Percentiles rank a stretch among this genome's conserved stretches.
Conservation (phyloP, 2,113 vertebrate species). For the Gila orcuttii region DNA sequence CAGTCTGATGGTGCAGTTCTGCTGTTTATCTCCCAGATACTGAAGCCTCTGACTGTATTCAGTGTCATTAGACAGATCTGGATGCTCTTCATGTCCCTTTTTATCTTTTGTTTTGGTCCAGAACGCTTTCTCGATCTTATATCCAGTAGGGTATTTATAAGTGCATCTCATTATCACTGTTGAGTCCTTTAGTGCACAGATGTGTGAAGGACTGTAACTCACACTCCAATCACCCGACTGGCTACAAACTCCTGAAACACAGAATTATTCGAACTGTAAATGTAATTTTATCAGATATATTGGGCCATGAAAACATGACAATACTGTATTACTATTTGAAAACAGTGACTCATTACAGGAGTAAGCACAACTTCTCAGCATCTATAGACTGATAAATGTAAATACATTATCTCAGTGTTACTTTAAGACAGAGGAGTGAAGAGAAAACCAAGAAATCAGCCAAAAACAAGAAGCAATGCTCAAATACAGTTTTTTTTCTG, state of each 20-base stretch:
- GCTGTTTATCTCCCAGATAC: slow-evolving; percentile 1
- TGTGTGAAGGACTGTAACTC: background rate
- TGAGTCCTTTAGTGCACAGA: background rate
- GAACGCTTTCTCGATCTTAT: background rate
- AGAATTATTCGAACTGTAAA: background rate
- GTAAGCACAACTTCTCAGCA: too few relatives aligned
- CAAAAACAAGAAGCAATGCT: too few relatives aligned
- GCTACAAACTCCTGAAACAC: background rate
- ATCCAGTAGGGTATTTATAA: background rate
- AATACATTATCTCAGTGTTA: too few relatives aligned
- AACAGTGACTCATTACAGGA: too few relatives aligned
- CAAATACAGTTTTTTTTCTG: too few relatives aligned
- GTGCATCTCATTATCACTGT: background rate
- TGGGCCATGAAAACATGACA: background rate
- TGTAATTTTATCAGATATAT: background rate
- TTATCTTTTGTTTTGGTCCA: too few relatives aligned
- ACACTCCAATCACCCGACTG: background rate
- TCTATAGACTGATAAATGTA: too few relatives aligned
- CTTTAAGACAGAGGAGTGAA: too few relatives aligned
- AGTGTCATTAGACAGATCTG: background rate
- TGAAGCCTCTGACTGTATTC: background rate
- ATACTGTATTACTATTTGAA: too few relatives aligned
- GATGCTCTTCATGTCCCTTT: background rate
- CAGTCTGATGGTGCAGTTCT: background rate
- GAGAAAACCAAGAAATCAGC: too few relatives aligned